Evolutionary conservation across 2,797 vertebrate genomes (phyloP).

Genomic region (Sphenodon punctatus): DNA sequence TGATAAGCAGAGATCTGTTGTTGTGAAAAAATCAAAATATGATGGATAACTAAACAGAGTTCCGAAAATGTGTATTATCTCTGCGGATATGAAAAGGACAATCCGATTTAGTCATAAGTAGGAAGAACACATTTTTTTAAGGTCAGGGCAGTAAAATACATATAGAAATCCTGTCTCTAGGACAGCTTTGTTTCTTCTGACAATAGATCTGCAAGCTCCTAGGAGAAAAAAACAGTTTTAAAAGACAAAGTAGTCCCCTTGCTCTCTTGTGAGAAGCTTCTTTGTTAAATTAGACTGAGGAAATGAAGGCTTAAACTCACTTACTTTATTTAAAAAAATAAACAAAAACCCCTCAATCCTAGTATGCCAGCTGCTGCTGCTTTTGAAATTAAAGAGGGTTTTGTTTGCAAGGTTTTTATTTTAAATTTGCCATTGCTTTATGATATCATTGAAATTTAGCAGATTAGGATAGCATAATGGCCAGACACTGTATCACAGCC

Average conservation of each 20-base stretch:
- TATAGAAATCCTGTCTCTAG: accelerated
- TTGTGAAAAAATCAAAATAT: too few relatives aligned
- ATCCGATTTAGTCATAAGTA: too few relatives aligned
- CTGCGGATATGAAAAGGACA: too few relatives aligned
- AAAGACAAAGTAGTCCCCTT: neutral
- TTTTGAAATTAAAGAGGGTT: neutral
- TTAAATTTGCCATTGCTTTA: slow-evolving; percentile 20
- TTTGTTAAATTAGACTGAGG: slow-evolving; percentile 1
- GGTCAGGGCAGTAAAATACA: too few relatives aligned
- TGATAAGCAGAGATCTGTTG: too few relatives aligned
- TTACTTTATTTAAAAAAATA: too few relatives aligned
- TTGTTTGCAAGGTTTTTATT: neutral
- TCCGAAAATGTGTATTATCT: too few relatives aligned
- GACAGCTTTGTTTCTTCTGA: neutral
- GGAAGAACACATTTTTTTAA: too few relatives aligned
- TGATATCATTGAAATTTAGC: slow-evolving; percentile 49
- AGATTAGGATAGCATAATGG: slow-evolving; percentile 28
- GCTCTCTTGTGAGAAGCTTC: neutral
- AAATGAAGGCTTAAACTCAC: slow-evolving; percentile 5
- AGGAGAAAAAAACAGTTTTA: neutral
- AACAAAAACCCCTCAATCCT: neutral
- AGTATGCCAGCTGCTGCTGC: slow-evolving; percentile 20
- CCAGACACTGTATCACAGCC: slow-evolving; percentile 22
- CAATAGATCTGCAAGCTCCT: neutral
- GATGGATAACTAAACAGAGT: too few relatives aligned